Evolutionary conservation across 2,113 vertebrate genomes (phyloP).

Genomic region (Hiodon alosoides): DNA sequence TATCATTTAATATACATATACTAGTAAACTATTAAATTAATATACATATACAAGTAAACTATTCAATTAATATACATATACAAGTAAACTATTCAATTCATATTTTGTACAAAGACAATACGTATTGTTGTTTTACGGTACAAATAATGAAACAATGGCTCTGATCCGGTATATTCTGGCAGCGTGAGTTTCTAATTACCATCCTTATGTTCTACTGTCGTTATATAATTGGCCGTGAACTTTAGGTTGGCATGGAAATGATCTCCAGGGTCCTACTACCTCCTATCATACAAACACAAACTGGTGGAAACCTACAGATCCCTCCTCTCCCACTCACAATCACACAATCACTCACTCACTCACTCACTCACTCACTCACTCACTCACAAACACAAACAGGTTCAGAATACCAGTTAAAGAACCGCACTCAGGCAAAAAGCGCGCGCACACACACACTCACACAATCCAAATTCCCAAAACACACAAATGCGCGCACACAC

Average conservation of each 20-base stretch:
- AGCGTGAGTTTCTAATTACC: background rate
- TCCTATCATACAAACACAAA: background rate
- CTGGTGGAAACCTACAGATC: background rate
- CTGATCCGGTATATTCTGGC: no score
- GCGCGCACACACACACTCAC: background rate
- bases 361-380: no score
- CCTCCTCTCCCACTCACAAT: no score
- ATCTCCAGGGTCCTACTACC: conserved; percentile 11
- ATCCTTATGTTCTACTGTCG: no score
- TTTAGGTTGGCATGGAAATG: conserved; percentile 3
- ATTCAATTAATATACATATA: no score
- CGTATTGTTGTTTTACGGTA: background rate
- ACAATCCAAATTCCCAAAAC: background rate
- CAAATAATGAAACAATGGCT: background rate
- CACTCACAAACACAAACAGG: background rate
- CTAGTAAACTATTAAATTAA: no score
- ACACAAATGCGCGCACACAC: background rate
- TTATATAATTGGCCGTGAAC: background rate
- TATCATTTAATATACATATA: no score
- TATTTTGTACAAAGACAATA: no score
- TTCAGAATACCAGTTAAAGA: background rate
- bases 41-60: no score
- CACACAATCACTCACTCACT: background rate
- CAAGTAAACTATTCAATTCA: no score
- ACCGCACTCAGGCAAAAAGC: conserved; percentile 10